These are phyloP conservation scores for Trissonchulus latispiculum DNA, from an alignment of 2,888 invertebrate genomes.

Conservation along the genomic window DNA sequence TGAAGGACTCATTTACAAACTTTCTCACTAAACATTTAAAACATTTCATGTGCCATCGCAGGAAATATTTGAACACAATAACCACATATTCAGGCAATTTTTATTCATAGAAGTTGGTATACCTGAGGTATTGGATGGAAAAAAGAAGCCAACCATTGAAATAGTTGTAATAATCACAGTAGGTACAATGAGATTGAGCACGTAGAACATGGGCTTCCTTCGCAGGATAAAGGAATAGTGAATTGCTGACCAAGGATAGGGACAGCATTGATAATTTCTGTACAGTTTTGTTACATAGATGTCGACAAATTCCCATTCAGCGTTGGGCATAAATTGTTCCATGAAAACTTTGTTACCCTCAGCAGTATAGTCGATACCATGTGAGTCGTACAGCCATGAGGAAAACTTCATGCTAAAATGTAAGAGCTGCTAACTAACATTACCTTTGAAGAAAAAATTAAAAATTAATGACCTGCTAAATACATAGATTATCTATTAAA, in stretches of 20 bases:
- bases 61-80: too few species aligned
- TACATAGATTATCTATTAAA: too few species aligned
- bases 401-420: slow-evolving; percentile 14
- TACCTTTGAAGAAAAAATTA: too few species aligned
- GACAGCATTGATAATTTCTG: slow-evolving; percentile 38
- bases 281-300: neutral
- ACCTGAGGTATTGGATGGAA: slow-evolving; percentile 13
- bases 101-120: too few species aligned
- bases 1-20: too few species aligned
- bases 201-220: slow-evolving; percentile 41
- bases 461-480: too few species aligned
- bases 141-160: slow-evolving; percentile 16
- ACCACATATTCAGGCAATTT: too few species aligned
- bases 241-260: slow-evolving; percentile 41
- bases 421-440: neutral
- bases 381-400: slow-evolving; percentile 20
- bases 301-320: slow-evolving; percentile 37
- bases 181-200: slow-evolving; percentile 24
- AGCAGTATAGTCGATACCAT: slow-evolving; percentile 18
- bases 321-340: slow-evolving; percentile 34
- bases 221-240: slow-evolving; percentile 35
- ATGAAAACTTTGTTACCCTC: neutral
- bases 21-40: too few species aligned
- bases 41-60: too few species aligned
- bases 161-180: slow-evolving; percentile 13